A percentile compares a stretch with the other conserved stretches of the same genome.
phyloP scores from a whole-genome alignment of 2,797 vertebrate genomes.

The Karalla daura region DNA sequence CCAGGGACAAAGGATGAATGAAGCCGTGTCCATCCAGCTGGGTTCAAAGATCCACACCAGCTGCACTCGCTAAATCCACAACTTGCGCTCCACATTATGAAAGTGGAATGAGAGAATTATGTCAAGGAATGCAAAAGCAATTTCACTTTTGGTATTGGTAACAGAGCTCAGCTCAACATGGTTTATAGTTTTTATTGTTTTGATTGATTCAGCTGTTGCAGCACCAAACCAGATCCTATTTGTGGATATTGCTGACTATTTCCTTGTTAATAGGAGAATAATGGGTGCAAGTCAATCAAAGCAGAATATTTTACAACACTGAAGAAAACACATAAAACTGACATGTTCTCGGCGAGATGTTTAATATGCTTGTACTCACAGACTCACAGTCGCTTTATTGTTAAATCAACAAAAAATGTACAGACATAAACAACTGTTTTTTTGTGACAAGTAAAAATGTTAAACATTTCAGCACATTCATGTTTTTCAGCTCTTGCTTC shows the following conservation, averaged over 20 bases:
- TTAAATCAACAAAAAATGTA: too few species aligned
- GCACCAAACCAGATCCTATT: conserved; percentile 1
- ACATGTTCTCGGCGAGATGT: too few species aligned
- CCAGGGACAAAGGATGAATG: conserved; percentile 44
- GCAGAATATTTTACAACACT: too few species aligned
- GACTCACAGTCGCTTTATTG: too few species aligned
- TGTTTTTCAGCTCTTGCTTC: too few species aligned
- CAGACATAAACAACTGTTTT: too few species aligned
- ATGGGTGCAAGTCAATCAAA: not conserved
- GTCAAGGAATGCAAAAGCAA: not conserved
- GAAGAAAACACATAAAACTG: too few species aligned
- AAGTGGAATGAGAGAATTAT: conserved; percentile 19
- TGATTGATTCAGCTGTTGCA: conserved; percentile 7
- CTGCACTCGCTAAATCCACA: conserved; percentile 39
- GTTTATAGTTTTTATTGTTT: conserved; percentile 20
- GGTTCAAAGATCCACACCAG: conserved; percentile 58
- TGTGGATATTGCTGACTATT: not conserved
- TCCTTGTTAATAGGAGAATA: conserved; percentile 16
- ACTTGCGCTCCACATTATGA: conserved; percentile 28
- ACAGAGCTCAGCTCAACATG: not conserved
- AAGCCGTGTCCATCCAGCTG: conserved; percentile 52
- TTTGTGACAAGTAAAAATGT: too few species aligned
- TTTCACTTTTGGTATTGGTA: not conserved
- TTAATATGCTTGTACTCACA: too few species aligned
- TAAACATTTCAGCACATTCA: too few species aligned